Evolutionary conservation across 2,797 vertebrate species (phyloP), one percentile per base, ranked within the genome.

Genomic region (Prionace glauca): DNA sequence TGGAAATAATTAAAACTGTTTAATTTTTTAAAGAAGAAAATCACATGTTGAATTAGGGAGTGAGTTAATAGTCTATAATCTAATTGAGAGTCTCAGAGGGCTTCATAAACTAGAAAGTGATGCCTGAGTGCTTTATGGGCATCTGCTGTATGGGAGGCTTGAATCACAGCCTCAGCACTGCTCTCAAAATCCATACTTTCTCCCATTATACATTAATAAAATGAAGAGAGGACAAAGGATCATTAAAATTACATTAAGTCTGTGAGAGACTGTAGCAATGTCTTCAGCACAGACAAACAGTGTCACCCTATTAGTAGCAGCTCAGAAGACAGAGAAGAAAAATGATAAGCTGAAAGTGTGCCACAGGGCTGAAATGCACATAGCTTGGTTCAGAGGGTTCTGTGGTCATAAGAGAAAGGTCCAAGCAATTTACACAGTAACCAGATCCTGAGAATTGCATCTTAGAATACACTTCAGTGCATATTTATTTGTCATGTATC

Each of bases 61-160:
- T 77, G 93, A 60, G 69, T 56, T 95, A 77, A 74, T 94, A 77
- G 67, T 16, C 45, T 95, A 5, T n/a, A 77, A 95, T 95, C 74
- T 95, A n/a, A 95, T 77, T 74, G 71, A 72, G 71, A 77, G 29
- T 71, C 93, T 95, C 93, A 77, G 93, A 95, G 45, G 93, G 26
- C 71, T 77, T 95, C 71, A 56, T 50, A 60, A 77, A 77, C 71
- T 18, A 29, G n/a, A 94, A 24, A 69, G 67, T 72, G 36, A 72
- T 45, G 71, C 26, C 29, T 95, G 93, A 95, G 16, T 77, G 93
- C 71, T 95, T 95, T 95, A 60, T 72, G 41, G 50, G 69, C 93
- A 95, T 74, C 93, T 74, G 26, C 69, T 95, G 45, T 71, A 94
- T 50, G 18, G 67, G 67, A 94, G 91, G 67, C 24, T 90, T 94